Evolutionary conservation across 1,140 invertebrate genomes (phyloP).

Genomic region (Euschistus heros): DNA sequence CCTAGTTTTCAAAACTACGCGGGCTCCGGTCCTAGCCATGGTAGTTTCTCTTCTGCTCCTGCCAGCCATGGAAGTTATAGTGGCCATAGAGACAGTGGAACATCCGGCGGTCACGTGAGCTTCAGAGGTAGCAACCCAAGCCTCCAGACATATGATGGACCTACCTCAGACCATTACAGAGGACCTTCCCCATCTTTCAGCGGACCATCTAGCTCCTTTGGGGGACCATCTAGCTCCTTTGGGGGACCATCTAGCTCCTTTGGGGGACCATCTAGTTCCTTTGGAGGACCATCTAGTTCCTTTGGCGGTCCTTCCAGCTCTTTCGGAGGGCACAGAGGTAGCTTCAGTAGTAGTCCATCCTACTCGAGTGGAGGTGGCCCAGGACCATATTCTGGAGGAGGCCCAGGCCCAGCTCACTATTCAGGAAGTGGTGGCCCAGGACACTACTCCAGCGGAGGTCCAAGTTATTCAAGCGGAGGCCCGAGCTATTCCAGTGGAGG

Average conservation of each 20-base stretch:
- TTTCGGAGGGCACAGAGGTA: background rate
- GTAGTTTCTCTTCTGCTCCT: background rate
- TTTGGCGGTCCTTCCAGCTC: background rate
- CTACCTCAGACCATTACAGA: background rate
- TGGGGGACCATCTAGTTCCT: background rate
- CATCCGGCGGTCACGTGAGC: background rate
- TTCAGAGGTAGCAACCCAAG: background rate
- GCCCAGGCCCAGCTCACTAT: background rate
- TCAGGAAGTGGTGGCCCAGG: background rate
- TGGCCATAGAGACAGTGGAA: background rate
- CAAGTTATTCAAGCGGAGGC: background rate
- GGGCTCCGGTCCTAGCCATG: background rate
- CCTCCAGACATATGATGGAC: background rate
- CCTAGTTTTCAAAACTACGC: background rate
- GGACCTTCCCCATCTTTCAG: background rate
- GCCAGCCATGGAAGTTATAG: background rate
- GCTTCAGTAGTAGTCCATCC: background rate
- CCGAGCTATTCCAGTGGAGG: background rate
- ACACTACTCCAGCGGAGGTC: slow-evolving; percentile 1
- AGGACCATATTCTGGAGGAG: background rate
- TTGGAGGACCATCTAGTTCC: background rate
- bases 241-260: background rate
- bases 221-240: background rate
- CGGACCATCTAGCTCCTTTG: background rate
- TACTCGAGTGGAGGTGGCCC: background rate